Base-by-base conservation (phyloP, 2,888 invertebrate genomes). In the Desoria tigrina region DNA sequence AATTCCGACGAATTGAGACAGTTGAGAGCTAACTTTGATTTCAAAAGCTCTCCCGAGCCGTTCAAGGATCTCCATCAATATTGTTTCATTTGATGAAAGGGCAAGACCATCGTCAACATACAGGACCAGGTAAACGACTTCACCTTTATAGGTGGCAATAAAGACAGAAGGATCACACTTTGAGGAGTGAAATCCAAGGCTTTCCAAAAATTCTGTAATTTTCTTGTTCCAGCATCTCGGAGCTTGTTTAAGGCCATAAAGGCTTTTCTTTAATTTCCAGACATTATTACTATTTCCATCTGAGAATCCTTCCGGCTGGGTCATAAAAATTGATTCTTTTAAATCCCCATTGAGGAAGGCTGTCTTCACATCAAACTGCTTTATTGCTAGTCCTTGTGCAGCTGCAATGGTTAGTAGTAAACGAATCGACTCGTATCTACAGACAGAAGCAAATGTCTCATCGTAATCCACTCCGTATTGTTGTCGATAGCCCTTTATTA, bases 191-290 rank as follows among this genome's bases (percentile, higher is more conserved):
- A 75, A 59, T 16, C 45, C 61, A 14, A 56, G 18, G 27, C 39
- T 11, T n/a, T 32, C 23, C 26, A 77, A 45, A 11, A 59, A 39
- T 7, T 50, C n/a, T 6, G 9, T 37, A 49, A 77, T 62, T 7
- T 42, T 61, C n/a, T 69, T 18, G 24, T 71, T 66, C 74, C 76
- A 77, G 2, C 60, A 65, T 23, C 73, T n/a, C 1, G 72, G 70
- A 1, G 75, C 58, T 65, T 77, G 73, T 53, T 76, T 77, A 2
- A 77, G 62, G 1, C 76, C 74, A 58, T 77, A 77, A 2, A 77
- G 18, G 16, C 64, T 62, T 42, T 68, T 68, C 2, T 59, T 18
- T 2, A 76, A 59, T 49, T 50, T 57, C 50, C 69, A 71, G 14
- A 60, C 63, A 16, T 14, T 24, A 21, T 53, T 45, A 1, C 23